Conservation (phyloP, 2,113 vertebrate genomes). For the Polypterus bichir region DNA sequence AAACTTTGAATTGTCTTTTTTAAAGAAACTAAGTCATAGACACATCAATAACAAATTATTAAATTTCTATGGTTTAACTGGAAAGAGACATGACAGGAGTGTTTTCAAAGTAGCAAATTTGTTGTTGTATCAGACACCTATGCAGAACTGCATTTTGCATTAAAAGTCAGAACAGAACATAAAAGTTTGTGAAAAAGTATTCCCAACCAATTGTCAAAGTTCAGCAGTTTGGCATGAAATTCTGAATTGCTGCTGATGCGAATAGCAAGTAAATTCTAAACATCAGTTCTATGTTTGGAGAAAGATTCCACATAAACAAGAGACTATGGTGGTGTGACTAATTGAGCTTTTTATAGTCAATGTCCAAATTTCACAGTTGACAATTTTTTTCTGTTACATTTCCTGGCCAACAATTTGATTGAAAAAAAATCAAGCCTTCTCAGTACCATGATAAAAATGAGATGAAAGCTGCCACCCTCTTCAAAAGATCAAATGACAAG, state of each 20-base stretch:
- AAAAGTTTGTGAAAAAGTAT: neutral
- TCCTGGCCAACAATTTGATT: slow-evolving; percentile 6
- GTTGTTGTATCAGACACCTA: slow-evolving; percentile 6
- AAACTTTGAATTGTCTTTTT: slow-evolving; percentile 6
- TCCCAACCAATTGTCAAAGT: neutral
- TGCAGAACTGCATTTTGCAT: slow-evolving; percentile 8
- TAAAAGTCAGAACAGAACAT: slow-evolving; percentile 1
- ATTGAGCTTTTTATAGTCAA: slow-evolving; percentile 15
- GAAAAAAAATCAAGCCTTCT: slow-evolving; percentile 9
- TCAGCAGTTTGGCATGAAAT: neutral
- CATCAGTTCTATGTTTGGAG: neutral
- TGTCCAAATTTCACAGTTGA: slow-evolving; percentile 18
- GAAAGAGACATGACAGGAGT: neutral
- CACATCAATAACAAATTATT: slow-evolving; percentile 8
- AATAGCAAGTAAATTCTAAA: neutral
- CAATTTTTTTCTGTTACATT: slow-evolving; percentile 10
- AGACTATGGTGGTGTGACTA: slow-evolving; percentile 11
- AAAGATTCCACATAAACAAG: neutral
- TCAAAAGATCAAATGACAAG: neutral
- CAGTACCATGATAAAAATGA: slow-evolving; percentile 4
- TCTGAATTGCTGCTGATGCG: neutral
- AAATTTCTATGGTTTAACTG: slow-evolving; percentile 8
- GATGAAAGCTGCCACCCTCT: too few relatives aligned
- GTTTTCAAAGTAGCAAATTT: slow-evolving; percentile 9
- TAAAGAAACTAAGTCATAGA: slow-evolving; percentile 10